Conservation (phyloP, 1,140 invertebrate genomes). For the Drosophila santomea region DNA sequence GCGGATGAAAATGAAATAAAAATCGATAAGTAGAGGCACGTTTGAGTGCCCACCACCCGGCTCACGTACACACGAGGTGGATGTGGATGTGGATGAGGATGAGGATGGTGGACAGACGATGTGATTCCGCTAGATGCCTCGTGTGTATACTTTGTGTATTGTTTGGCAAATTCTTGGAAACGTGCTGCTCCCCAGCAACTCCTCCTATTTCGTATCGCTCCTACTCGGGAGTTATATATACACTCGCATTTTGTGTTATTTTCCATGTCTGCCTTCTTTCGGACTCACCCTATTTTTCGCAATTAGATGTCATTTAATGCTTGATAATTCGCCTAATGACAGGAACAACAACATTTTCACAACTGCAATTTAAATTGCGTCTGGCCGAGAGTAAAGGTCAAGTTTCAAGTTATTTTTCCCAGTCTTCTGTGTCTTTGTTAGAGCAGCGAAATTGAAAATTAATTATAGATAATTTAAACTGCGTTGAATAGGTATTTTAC, state of each 20-base stretch:
- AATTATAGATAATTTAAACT: not conserved
- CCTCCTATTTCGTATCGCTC: not conserved
- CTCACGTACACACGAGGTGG: slow-evolving; percentile 1
- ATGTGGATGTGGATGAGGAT: not conserved
- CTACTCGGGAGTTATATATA: slow-evolving; percentile 1
- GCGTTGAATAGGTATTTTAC: not conserved
- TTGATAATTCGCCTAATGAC: slow-evolving; percentile 44
- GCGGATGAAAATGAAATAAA: slow-evolving; percentile 82
- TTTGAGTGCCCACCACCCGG: slow-evolving; percentile 53
- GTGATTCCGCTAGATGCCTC: slow-evolving; percentile 34
- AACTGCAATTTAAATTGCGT: slow-evolving; percentile 22
- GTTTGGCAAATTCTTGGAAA: slow-evolving; percentile 70
- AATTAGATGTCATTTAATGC: slow-evolving; percentile 48
- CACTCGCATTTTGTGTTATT: slow-evolving; percentile 10
- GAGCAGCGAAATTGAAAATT: not conserved
- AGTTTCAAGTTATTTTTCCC: not conserved
- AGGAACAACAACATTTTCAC: slow-evolving; percentile 17
- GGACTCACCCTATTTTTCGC: slow-evolving; percentile 14
- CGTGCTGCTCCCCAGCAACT: slow-evolving; percentile 40
- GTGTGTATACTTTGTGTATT: slow-evolving; percentile 41
- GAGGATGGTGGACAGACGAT: slow-evolving; percentile 31
- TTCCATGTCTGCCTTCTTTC: slow-evolving; percentile 8
- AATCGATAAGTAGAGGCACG: slow-evolving; percentile 79
- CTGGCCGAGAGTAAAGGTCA: slow-evolving; percentile 2
- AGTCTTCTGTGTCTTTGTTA: not conserved